Conservation (phyloP, 2,888 invertebrate species). For the Dolomedes plantarius region DNA sequence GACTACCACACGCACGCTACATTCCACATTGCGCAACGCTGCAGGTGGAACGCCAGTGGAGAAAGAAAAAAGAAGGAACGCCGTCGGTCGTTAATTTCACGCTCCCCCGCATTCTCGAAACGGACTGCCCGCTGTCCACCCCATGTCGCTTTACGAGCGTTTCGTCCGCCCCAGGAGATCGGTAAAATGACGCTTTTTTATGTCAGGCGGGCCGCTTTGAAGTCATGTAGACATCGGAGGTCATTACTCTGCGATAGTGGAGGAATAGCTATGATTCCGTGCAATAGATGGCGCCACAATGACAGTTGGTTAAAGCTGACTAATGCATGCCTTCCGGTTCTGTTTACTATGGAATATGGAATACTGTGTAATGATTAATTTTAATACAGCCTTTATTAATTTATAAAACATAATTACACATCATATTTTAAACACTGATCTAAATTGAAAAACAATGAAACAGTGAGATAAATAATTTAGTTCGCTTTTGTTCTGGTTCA, state of each 20-base stretch:
- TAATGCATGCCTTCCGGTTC: too few relatives aligned
- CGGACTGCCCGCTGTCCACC: conserved; percentile 61
- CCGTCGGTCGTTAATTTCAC: conserved; percentile 50
- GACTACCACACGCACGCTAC: background rate
- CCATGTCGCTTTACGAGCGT: conserved; percentile 51
- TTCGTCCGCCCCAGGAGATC: conserved; percentile 37
- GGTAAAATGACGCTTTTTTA: conserved; percentile 61
- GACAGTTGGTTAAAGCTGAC: too few relatives aligned
- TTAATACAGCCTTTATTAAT: too few relatives aligned
- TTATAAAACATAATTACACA: too few relatives aligned
- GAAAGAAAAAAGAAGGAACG: background rate
- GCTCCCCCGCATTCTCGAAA: conserved; percentile 28
- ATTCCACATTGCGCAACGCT: conserved; percentile 3
- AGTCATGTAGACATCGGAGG: conserved; percentile 29
- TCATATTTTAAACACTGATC: too few relatives aligned
- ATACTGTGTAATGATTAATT: too few relatives aligned
- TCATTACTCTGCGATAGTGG: conserved; percentile 38
- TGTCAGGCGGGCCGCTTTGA: conserved; percentile 58
- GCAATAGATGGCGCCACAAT: conserved; percentile 16
- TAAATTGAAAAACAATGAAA: too few relatives aligned
- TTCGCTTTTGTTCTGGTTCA: too few relatives aligned
- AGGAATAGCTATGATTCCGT: background rate
- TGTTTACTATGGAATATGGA: too few relatives aligned
- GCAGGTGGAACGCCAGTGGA: background rate
- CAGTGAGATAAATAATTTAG: too few relatives aligned